phyloP scores from a whole-genome alignment of 2,797 vertebrate species.

The Otolemur crassicaudatus region DNA sequence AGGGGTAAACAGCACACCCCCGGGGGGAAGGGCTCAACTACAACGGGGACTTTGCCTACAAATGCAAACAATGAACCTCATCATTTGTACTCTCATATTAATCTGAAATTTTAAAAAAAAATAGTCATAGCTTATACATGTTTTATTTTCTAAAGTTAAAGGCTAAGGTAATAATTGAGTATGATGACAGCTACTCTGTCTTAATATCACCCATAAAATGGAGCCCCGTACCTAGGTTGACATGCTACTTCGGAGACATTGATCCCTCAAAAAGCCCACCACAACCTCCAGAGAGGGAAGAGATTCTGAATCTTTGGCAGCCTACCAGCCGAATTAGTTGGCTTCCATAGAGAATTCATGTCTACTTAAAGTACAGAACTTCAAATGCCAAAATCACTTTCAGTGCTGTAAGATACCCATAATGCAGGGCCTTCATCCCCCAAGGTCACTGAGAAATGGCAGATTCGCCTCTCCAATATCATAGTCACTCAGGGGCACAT shows the following conservation, averaged over 20 bases:
- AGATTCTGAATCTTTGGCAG: neutral
- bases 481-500: neutral
- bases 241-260: neutral
- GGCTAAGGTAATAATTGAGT: neutral
- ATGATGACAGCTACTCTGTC: neutral
- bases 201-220: neutral
- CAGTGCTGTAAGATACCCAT: neutral
- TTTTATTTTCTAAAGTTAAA: slow-evolving; percentile 26
- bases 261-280: neutral
- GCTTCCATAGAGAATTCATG: neutral
- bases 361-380: neutral
- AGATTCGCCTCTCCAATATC: neutral
- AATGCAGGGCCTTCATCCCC: neutral
- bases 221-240: neutral
- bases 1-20: too few relatives aligned
- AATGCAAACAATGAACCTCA: too few relatives aligned
- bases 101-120: too few relatives aligned
- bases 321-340: neutral
- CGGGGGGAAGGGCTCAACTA: too few relatives aligned
- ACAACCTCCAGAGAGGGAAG: neutral
- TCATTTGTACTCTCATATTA: too few relatives aligned
- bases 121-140: neutral
- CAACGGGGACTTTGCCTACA: too few relatives aligned
- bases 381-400: neutral
- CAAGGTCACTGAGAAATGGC: neutral